Evolutionary conservation across 2,113 vertebrate genomes (phyloP), one percentile per base, ranked within the genome.

Genomic region (Ciconia boyciana): DNA sequence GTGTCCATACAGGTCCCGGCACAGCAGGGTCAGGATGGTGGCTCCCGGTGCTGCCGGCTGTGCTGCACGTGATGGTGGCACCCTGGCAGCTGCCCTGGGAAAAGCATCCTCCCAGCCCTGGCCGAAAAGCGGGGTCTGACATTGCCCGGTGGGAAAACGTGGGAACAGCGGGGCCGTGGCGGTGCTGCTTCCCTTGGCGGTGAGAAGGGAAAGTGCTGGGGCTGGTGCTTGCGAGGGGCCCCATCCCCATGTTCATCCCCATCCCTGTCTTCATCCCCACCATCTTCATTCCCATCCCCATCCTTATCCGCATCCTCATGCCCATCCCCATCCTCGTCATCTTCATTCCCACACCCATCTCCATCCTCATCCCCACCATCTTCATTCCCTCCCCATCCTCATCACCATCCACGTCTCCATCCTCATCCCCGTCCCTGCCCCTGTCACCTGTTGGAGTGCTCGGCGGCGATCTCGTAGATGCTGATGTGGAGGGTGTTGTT

Each of bases 401-500:
- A 14, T 39, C 22, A 39, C 2, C 22, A 5, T 5, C 21, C 4
- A 4, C 8, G 16, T 9, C 32, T 34, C 20, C 57, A 9, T 58
- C 55, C 4, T 18, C 34, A 4, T 18, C 16, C 71, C n/a, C 0
- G 1, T 20, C 57, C 51, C 36, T 2, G 2, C n/a, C 22, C 36
- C 66, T 16, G 13, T 77, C 72, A 99, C 99, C 99, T 99, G 98
- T 98, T 98, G 96, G 97, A 82, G 94, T 97, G 98, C 89, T 99
- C 98, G 4, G 96, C 88, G 6, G 98, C 96, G 86, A 99, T 98
- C 98, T 99, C 98, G 28, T 99, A 99, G 86, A 99, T 94, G 51
- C 99, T 99, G 98, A 99, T 43, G 55, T 99, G 99, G 70, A 99
- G 98, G 3, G 98, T 99, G 70, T 94, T 69, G 97, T 99, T 99